A percentile compares a stretch with the other conserved stretches of the same genome.
Conservation (phyloP, 2,797 vertebrate species). For the Pitangus sulphuratus region DNA sequence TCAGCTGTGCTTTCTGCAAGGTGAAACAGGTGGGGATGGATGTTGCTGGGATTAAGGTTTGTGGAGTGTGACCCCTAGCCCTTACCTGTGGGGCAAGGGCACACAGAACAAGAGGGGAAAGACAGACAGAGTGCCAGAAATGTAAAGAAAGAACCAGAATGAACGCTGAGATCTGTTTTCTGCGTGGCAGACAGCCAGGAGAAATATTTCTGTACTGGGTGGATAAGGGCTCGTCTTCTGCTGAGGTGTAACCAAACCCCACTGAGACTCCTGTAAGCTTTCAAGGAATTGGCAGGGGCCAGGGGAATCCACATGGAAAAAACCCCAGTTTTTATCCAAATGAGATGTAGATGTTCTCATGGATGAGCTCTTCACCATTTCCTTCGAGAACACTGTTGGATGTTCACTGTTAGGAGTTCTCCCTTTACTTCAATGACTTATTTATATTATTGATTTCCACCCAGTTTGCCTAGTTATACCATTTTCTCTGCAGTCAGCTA, state of each 20-base stretch:
- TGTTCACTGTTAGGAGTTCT: not conserved
- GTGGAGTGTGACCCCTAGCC: not conserved
- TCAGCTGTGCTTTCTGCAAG: not conserved
- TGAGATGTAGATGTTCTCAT: not conserved
- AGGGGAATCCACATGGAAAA: not conserved
- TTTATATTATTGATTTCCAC: not conserved
- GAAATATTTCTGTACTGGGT: conserved; percentile 32
- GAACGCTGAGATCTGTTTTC: not conserved
- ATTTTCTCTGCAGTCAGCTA: not conserved
- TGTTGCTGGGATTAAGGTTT: not conserved
- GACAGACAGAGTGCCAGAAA: not conserved
- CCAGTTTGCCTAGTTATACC: not conserved
- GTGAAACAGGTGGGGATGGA: not conserved
- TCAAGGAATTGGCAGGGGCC: conserved; percentile 32
- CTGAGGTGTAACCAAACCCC: conserved; percentile 41
- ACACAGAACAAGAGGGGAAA: not conserved
- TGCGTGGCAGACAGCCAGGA: not conserved
- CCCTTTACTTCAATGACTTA: not conserved
- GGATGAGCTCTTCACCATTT: not conserved
- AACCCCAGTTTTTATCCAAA: not conserved
- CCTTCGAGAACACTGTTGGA: not conserved
- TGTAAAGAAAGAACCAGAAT: not conserved
- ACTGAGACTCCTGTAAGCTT: not conserved
- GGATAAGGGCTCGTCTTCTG: not conserved
- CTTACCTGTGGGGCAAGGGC: not conserved